Conservation (phyloP, 1,140 invertebrate species). For the Eupeodes corollae region DNA sequence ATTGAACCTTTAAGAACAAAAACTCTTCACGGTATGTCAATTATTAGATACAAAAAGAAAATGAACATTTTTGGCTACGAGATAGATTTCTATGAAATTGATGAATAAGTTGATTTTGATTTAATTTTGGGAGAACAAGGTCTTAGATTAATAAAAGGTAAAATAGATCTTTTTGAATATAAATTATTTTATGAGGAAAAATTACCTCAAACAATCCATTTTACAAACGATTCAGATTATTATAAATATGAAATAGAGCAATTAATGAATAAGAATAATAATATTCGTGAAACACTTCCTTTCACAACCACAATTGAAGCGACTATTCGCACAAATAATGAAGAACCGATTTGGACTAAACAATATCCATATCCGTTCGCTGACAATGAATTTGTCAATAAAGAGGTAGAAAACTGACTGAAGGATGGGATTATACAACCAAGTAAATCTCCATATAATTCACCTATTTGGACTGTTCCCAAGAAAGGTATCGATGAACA, state of each 20-base stretch:
- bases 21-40: neutral
- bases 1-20: neutral
- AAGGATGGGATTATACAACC: neutral
- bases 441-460: conserved; percentile 4
- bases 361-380: conserved; percentile 1
- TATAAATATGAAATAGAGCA: neutral
- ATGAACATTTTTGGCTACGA: neutral
- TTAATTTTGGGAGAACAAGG: neutral
- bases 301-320: neutral
- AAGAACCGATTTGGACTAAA: conserved; percentile 2
- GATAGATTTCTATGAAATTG: neutral
- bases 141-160: neutral
- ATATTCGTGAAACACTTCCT: neutral
- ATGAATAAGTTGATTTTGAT: neutral
- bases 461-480: conserved; percentile 4
- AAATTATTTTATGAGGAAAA: neutral
- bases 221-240: neutral
- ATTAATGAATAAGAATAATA: neutral
- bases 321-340: conserved; percentile 1
- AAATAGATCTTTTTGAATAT: neutral
- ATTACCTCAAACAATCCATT: neutral
- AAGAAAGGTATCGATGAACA: conserved; percentile 3
- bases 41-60: neutral
- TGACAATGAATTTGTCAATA: too few relatives aligned
- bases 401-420: neutral